Conservation (phyloP, 2,888 invertebrate species). For the Amaurobius ferox region DNA sequence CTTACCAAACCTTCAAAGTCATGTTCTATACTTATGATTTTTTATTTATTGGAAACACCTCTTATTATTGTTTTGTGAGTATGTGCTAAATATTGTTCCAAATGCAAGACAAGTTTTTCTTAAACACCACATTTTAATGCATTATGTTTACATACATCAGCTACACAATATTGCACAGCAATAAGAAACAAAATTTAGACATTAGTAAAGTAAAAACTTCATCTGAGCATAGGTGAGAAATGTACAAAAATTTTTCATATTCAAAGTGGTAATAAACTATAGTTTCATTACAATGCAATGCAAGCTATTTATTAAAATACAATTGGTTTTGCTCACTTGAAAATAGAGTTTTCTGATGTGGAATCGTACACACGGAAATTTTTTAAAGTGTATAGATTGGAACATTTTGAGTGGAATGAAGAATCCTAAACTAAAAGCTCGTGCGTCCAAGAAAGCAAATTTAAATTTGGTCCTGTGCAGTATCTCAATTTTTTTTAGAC, state of each 20-base stretch:
- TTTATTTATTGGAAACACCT: too few species aligned
- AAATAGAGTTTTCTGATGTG: slow-evolving; percentile 71
- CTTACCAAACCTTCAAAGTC: too few species aligned
- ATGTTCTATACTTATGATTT: too few species aligned
- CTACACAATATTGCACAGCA: slow-evolving; percentile 71
- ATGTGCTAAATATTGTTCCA: too few species aligned
- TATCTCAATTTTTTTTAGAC: neutral
- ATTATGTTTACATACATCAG: slow-evolving; percentile 68
- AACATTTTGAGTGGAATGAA: slow-evolving; percentile 68
- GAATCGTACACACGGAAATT: slow-evolving; percentile 55
- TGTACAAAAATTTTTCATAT: slow-evolving; percentile 67
- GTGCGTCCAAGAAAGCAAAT: slow-evolving; percentile 68
- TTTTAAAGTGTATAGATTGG: slow-evolving; percentile 66
- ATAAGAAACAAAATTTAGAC: slow-evolving; percentile 65
- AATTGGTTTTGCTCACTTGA: slow-evolving; percentile 67
- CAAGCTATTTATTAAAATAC: slow-evolving; percentile 72
- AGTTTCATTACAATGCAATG: slow-evolving; percentile 68
- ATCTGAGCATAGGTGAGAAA: slow-evolving; percentile 67
- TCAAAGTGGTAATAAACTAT: slow-evolving; percentile 71
- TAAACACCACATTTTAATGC: slow-evolving; percentile 69
- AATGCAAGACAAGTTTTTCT: slow-evolving; percentile 4
- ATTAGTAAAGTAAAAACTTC: slow-evolving; percentile 59
- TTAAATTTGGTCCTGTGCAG: slow-evolving; percentile 64
- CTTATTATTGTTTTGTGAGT: too few species aligned
- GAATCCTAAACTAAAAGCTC: slow-evolving; percentile 71